phyloP scores from a whole-genome alignment of 2,888 invertebrate genomes.

The Heteromurus nitidus region DNA sequence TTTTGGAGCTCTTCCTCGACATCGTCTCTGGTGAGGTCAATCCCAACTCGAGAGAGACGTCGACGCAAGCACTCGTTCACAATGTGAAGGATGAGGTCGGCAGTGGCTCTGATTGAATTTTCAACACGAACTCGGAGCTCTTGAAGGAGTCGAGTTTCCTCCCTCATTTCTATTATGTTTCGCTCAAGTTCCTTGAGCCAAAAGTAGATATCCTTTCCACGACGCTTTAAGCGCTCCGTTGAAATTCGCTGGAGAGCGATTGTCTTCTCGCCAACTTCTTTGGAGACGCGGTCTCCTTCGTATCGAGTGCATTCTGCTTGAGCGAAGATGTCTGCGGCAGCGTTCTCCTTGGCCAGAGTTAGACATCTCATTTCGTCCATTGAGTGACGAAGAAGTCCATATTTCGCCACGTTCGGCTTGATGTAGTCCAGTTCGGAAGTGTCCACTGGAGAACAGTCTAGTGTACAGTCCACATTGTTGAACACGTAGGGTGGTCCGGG shows the following conservation, averaged over 20 bases:
- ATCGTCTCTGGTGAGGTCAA: slow-evolving; percentile 85
- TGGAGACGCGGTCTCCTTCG: slow-evolving; percentile 67
- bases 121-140: slow-evolving; percentile 70
- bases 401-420: slow-evolving; percentile 71
- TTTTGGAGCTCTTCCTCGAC: slow-evolving; percentile 86
- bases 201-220: slow-evolving; percentile 82
- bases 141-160: slow-evolving; percentile 70
- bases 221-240: slow-evolving; percentile 74
- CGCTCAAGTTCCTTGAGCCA: slow-evolving; percentile 86
- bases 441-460: slow-evolving; percentile 72
- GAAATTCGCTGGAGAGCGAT: slow-evolving; percentile 69
- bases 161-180: slow-evolving; percentile 71
- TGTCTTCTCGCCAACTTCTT: slow-evolving; percentile 70
- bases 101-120: slow-evolving; percentile 72
- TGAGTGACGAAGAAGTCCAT: slow-evolving; percentile 71
- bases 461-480: slow-evolving; percentile 72
- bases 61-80: slow-evolving; percentile 85
- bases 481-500: slow-evolving; percentile 71
- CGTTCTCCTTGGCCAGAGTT: slow-evolving; percentile 70
- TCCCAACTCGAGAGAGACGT: slow-evolving; percentile 82
- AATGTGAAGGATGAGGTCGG: slow-evolving; percentile 76
- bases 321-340: slow-evolving; percentile 70
- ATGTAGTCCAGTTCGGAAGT: slow-evolving; percentile 72
- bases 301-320: slow-evolving; percentile 72
- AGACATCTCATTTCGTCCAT: slow-evolving; percentile 73